These are phyloP conservation scores for Erebia epiphron DNA, from an alignment of 2,888 invertebrate species.

Conservation along the genomic window DNA sequence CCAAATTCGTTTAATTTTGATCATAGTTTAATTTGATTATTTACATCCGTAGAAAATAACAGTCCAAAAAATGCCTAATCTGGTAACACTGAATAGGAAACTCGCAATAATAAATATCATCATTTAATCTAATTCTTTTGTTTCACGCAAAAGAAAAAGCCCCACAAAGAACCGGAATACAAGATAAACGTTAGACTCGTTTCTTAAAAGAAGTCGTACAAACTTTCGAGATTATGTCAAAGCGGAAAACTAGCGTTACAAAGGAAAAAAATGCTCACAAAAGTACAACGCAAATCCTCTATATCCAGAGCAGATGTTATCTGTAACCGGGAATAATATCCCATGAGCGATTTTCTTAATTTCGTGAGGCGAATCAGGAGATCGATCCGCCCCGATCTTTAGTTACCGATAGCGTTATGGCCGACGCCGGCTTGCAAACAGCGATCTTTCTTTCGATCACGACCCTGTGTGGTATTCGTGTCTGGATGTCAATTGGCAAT, in stretches of 20 bases:
- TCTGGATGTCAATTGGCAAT: conserved; percentile 78
- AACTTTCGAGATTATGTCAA: conserved; percentile 31
- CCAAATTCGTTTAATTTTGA: neutral
- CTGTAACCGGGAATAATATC: conserved; percentile 71
- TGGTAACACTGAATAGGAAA: conserved; percentile 9
- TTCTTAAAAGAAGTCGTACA: conserved; percentile 27
- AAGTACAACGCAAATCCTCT: conserved; percentile 63
- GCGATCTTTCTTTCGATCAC: conserved; percentile 75
- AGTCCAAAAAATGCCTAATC: conserved; percentile 3
- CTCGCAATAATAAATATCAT: conserved; percentile 20
- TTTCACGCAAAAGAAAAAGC: conserved; percentile 22
- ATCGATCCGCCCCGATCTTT: conserved; percentile 80
- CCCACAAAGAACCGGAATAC: conserved; percentile 24
- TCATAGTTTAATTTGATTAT: neutral
- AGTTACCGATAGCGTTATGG: conserved; percentile 78
- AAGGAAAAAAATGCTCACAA: conserved; percentile 52
- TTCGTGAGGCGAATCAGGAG: conserved; percentile 79
- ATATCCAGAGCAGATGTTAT: conserved; percentile 55
- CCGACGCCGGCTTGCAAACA: conserved; percentile 69
- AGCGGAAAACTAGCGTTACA: conserved; percentile 34
- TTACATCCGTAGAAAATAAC: neutral
- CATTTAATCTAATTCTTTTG: conserved; percentile 24
- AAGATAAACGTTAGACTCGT: conserved; percentile 31
- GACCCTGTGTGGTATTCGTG: conserved; percentile 67
- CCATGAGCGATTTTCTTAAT: conserved; percentile 83